Percentiles rank a stretch among this genome's conserved stretches.
phyloP scores from a whole-genome alignment of 2,888 invertebrate species.

The Ophioninae sp. region DNA sequence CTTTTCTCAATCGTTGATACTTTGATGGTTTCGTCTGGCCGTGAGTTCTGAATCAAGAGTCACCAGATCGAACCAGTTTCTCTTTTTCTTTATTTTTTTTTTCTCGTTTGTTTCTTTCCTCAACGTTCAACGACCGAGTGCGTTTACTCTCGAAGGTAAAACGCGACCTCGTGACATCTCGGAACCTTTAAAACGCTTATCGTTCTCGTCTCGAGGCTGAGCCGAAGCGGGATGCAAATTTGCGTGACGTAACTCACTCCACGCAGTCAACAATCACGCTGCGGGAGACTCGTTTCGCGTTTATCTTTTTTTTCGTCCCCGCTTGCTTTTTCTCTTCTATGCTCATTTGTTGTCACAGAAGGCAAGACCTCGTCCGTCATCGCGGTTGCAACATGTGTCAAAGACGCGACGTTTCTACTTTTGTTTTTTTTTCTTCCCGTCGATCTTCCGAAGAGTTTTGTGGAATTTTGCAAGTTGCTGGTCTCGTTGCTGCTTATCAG shows the following conservation, averaged over 20 bases:
- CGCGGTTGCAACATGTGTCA: neutral
- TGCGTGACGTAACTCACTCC: slow-evolving; percentile 26
- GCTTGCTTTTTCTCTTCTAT: neutral
- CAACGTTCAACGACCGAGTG: neutral
- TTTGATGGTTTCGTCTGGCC: neutral
- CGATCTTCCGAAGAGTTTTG: neutral
- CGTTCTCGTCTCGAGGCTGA: slow-evolving; percentile 7
- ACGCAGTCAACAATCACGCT: slow-evolving; percentile 40
- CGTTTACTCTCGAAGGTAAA: slow-evolving; percentile 14
- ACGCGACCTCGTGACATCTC: slow-evolving; percentile 21
- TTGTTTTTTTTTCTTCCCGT: neutral
- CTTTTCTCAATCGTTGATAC: neutral
- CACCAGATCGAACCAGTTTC: slow-evolving; percentile 20
- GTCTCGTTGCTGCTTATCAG: neutral
- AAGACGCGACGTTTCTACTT: neutral
- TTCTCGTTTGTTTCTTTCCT: neutral
- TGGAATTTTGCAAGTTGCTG: neutral
- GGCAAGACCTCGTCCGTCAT: neutral
- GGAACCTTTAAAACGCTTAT: slow-evolving; percentile 16
- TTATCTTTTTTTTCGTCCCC: neutral
- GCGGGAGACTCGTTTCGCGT: slow-evolving; percentile 35
- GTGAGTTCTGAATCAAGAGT: neutral
- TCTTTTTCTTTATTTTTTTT: neutral
- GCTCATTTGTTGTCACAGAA: neutral
- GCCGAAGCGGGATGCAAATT: slow-evolving; percentile 42